These are phyloP conservation scores for Hoplodrina blanda DNA, from an alignment of 2,888 invertebrate species.

Conservation along the genomic window DNA sequence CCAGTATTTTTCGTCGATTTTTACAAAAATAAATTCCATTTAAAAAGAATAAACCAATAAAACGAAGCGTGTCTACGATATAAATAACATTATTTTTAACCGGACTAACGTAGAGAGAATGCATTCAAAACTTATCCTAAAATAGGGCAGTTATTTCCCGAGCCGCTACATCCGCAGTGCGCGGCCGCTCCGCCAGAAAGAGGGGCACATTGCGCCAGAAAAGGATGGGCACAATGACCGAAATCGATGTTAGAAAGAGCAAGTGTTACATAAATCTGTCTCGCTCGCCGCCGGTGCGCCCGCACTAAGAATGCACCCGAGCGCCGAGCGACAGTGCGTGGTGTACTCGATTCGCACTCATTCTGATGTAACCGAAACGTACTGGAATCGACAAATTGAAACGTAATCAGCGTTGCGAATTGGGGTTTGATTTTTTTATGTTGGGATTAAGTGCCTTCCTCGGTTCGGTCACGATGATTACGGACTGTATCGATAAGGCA, in stretches of 20 bases:
- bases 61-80: slow-evolving; percentile 10
- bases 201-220: slow-evolving; percentile 75
- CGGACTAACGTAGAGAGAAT: slow-evolving; percentile 56
- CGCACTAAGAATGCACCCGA: slow-evolving; percentile 83
- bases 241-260: slow-evolving; percentile 84
- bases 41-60: slow-evolving; percentile 1
- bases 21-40: slow-evolving; percentile 19
- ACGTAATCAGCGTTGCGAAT: slow-evolving; percentile 38
- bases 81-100: slow-evolving; percentile 62
- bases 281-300: slow-evolving; percentile 77
- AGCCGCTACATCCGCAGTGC: slow-evolving; percentile 81
- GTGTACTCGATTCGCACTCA: slow-evolving; percentile 73
- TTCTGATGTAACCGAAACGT: slow-evolving; percentile 65
- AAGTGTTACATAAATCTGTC: slow-evolving; percentile 63
- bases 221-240: slow-evolving; percentile 77
- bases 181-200: slow-evolving; percentile 70
- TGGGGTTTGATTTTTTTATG: slow-evolving; percentile 21
- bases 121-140: slow-evolving; percentile 73
- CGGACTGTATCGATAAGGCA: neutral
- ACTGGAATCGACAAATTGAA: slow-evolving; percentile 51
- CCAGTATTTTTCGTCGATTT: slow-evolving; percentile 27
- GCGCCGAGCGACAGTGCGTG: slow-evolving; percentile 65
- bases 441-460: slow-evolving; percentile 18
- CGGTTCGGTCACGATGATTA: slow-evolving; percentile 11
- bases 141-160: slow-evolving; percentile 79